Base-by-base conservation (phyloP, 2,888 invertebrate species). In the Andrena fulva region DNA sequence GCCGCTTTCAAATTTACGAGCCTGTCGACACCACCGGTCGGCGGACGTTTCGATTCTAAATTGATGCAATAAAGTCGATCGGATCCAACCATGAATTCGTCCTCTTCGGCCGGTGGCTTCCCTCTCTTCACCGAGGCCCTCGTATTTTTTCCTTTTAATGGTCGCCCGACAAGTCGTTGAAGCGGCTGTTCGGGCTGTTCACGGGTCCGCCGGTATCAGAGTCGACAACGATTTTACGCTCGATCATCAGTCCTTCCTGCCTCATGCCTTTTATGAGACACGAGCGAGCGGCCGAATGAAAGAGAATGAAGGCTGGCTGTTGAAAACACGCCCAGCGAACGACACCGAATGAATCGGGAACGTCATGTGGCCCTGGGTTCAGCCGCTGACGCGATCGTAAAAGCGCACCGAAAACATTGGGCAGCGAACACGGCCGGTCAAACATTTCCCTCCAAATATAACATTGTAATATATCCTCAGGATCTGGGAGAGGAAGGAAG, bases 91-190 rank as follows among this genome's bases (percentile, higher is more conserved):
- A 60, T 31, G 24, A n/a, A 31, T 66, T 52, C 66, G 50, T 62
- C 68, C 56, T 52, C 56, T 63, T 56, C 48, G 63, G 63, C 48
- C 5, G 31, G 42, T n/a, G 29, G 64, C 42, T 54, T 12, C 5
- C 52, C 63, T 16, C 16, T 64, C 31, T 42, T 20, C 59, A 24
- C 16, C 63, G 16, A 27, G 20, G 77, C 78, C 72, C 52, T 72
- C 80, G 63, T 78, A 80, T 68, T 78, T 68, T 68, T 63, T 50
- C 64, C 48, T 1, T 52, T 76, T 79, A 76, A 79, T 52, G 76
- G 52, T 66, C 69, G 16, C 75, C 71, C 84, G 85, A 74, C 85
- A 79, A 86, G 80, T 87, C 89, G 85, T 89, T 88, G 85, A 87
- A 86, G 85, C 75, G 86, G 73, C 82, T 76, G 86, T 84, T 87